A percentile compares a stretch with the other conserved stretches of the same genome.
These are phyloP conservation scores for Hoplodrina ambigua DNA, from an alignment of 2,888 invertebrate genomes.

Conservation along the genomic window DNA sequence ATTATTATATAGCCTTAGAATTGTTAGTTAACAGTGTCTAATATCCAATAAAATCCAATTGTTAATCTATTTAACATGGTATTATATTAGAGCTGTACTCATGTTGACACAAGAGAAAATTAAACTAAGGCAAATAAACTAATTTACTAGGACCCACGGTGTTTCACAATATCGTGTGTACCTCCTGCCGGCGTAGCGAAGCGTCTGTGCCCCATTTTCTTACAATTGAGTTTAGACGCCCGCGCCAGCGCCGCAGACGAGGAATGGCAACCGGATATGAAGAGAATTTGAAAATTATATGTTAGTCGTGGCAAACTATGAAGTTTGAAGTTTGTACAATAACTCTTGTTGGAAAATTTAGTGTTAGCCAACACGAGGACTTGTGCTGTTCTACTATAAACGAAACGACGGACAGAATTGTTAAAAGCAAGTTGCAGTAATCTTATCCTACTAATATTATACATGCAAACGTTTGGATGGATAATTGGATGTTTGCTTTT, in stretches of 20 bases:
- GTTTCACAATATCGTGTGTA: background rate
- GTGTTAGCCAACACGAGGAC: background rate
- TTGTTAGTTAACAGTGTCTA: too few species aligned
- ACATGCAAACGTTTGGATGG: too few species aligned
- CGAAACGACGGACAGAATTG: background rate
- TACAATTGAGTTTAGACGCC: conserved; percentile 44
- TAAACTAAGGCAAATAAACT: too few species aligned
- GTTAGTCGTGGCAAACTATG: background rate
- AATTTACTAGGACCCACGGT: too few species aligned
- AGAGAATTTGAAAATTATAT: background rate
- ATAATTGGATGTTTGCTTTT: too few species aligned
- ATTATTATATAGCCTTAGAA: too few species aligned
- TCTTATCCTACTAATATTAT: too few species aligned
- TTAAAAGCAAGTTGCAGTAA: background rate
- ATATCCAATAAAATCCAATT: too few species aligned
- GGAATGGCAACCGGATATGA: background rate
- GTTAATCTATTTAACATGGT: too few species aligned
- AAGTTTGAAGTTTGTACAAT: background rate
- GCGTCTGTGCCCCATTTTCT: conserved; percentile 29
- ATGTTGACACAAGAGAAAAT: too few species aligned
- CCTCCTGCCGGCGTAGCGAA: conserved; percentile 7
- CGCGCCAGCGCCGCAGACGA: background rate
- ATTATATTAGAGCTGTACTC: too few species aligned
- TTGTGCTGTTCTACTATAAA: background rate
- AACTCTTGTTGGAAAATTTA: background rate